A percentile compares a stretch with the other conserved stretches of the same genome.
Evolutionary conservation across 2,888 invertebrate species (phyloP).

Genomic region (Dryobota labecula): DNA sequence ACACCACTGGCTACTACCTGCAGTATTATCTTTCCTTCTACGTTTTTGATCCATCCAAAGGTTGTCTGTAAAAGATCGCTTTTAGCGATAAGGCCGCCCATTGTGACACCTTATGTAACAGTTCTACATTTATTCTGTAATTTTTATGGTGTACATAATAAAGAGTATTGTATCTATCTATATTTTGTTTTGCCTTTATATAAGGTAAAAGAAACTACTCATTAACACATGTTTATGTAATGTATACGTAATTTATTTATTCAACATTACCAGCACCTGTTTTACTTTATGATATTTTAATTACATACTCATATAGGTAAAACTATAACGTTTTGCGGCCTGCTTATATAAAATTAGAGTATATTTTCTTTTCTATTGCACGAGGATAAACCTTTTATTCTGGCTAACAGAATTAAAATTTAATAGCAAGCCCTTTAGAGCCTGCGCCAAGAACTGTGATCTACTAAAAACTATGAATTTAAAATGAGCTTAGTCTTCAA

Average conservation of each 20-base stretch:
- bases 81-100: no score
- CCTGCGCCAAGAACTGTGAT: background rate
- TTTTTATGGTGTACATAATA: no score
- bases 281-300: constrained; percentile 13
- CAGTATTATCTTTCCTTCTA: no score
- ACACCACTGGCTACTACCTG: no score
- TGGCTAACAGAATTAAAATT: constrained; percentile 6
- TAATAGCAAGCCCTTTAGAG: constrained; percentile 4
- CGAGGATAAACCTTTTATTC: background rate
- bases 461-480: constrained; percentile 35
- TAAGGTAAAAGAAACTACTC: background rate
- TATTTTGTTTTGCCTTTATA: background rate
- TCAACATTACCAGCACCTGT: constrained; percentile 21
- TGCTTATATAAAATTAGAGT: background rate
- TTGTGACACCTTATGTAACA: no score
- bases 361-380: background rate
- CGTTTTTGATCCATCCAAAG: no score
- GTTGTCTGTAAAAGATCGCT: no score
- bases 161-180: no score
- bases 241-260: constrained; percentile 10
- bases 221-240: background rate
- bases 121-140: no score
- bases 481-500: constrained; percentile 27
- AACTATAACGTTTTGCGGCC: background rate
- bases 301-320: background rate